Evolutionary conservation across 2,888 invertebrate genomes (phyloP).

Genomic region (Dascillus cervinus): DNA sequence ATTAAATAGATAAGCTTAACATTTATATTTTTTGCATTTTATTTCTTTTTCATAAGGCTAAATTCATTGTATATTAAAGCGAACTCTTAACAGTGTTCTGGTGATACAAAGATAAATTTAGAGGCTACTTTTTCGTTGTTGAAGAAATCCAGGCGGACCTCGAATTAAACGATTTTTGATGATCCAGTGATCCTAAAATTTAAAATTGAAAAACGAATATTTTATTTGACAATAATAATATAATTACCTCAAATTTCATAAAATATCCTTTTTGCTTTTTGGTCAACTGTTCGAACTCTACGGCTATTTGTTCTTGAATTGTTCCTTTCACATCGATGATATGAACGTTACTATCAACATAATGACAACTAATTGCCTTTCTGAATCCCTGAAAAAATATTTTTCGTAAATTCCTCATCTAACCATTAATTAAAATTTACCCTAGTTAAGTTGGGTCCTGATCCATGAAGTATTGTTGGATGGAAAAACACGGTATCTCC

Average conservation of each 20-base stretch:
- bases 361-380: slow-evolving; percentile 79
- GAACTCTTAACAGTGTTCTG: too few relatives aligned
- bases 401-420: background rate
- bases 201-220: background rate
- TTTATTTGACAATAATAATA: too few relatives aligned
- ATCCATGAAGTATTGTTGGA: slow-evolving; percentile 79
- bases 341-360: slow-evolving; percentile 60
- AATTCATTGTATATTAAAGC: too few relatives aligned
- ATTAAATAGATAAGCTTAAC: too few relatives aligned
- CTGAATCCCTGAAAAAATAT: slow-evolving; percentile 51
- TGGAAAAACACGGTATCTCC: slow-evolving; percentile 88
- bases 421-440: slow-evolving; percentile 32
- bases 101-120: too few relatives aligned
- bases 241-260: slow-evolving; percentile 39
- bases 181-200: slow-evolving; percentile 1
- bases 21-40: too few relatives aligned
- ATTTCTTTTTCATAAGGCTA: too few relatives aligned
- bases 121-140: too few relatives aligned
- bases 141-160: slow-evolving; percentile 1
- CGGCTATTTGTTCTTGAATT: slow-evolving; percentile 53
- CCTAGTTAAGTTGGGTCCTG: slow-evolving; percentile 67
- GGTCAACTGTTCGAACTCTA: slow-evolving; percentile 48
- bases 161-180: slow-evolving; percentile 1
- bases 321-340: slow-evolving; percentile 65
- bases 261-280: slow-evolving; percentile 35